These are phyloP conservation scores for Bubalus kerabau DNA, from an alignment of 2,113 vertebrate genomes.

Conservation along the genomic window DNA sequence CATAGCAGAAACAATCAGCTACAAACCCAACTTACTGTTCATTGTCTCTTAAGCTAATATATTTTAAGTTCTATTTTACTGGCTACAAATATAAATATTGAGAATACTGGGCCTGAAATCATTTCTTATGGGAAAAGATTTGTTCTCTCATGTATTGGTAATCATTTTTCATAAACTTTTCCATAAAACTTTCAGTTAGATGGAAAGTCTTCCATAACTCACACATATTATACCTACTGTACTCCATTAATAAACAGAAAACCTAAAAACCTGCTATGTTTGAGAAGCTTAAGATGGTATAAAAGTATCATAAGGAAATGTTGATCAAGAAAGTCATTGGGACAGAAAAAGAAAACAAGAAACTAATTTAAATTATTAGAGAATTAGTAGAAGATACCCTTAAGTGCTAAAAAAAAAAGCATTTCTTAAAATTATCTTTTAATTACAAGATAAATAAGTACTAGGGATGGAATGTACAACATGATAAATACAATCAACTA, in stretches of 20 bases:
- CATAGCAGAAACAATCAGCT: background rate
- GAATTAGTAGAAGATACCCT: background rate
- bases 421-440: background rate
- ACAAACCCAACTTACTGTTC: background rate
- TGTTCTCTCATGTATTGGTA: background rate
- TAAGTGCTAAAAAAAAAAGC: background rate
- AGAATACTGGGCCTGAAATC: background rate
- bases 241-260: background rate
- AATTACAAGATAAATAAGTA: background rate
- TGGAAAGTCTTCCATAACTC: background rate
- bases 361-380: background rate
- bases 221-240: background rate
- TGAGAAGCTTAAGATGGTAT: background rate
- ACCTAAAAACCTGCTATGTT: background rate
- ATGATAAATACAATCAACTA: background rate
- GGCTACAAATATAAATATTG: background rate
- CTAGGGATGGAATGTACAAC: background rate
- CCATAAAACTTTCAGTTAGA: background rate
- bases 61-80: background rate
- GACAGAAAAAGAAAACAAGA: background rate
- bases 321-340: background rate
- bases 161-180: background rate
- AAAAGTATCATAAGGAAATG: background rate
- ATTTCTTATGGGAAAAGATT: background rate
- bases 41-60: background rate